These are phyloP conservation scores for Phengaris alcon DNA, from an alignment of 2,888 invertebrate species.

Conservation along the genomic window DNA sequence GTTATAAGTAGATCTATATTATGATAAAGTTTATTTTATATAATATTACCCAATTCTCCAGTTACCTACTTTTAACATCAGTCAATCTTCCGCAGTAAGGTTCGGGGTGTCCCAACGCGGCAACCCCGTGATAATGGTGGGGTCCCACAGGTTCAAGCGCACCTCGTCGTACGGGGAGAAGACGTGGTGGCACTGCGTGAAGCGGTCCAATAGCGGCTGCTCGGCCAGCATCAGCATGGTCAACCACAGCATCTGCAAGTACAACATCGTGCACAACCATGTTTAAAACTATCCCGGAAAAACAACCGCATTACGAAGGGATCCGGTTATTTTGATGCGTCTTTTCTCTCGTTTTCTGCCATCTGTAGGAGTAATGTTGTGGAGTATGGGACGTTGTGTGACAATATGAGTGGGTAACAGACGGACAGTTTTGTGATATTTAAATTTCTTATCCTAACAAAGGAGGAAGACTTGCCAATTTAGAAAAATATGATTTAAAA, in stretches of 20 bases:
- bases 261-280: constrained; percentile 43
- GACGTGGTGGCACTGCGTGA: constrained; percentile 50
- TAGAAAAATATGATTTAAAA: too few species aligned
- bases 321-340: too few species aligned
- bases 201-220: constrained; percentile 44
- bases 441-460: too few species aligned
- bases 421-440: too few species aligned
- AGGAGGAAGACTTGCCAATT: too few species aligned
- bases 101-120: constrained; percentile 46
- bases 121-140: constrained; percentile 45
- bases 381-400: too few species aligned
- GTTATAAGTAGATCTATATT: too few species aligned
- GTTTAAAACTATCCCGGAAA: constrained; percentile 10
- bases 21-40: too few species aligned
- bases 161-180: constrained; percentile 42
- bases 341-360: too few species aligned
- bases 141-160: constrained; percentile 44
- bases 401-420: too few species aligned
- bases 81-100: constrained; percentile 41
- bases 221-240: constrained; percentile 41
- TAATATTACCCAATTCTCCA: neutral
- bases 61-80: neutral
- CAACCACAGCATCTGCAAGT: constrained; percentile 39
- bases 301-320: neutral
- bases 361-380: too few species aligned